Evolutionary conservation across 2,888 invertebrate genomes (phyloP).

Genomic region (Ceriagrion tenellum): DNA sequence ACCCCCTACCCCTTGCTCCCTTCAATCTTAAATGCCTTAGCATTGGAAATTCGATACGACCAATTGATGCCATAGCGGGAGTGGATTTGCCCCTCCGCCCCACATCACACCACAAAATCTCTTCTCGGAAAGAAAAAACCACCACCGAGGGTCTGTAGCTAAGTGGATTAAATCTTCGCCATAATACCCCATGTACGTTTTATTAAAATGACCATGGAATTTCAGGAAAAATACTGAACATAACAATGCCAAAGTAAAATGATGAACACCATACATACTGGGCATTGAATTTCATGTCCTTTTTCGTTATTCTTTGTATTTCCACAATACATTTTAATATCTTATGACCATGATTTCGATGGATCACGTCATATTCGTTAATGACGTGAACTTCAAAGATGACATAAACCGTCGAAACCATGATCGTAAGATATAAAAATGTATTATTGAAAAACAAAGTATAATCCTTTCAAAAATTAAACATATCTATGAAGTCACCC

Average conservation of each 20-base stretch:
- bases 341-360: no score
- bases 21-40: background rate
- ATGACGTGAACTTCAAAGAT: no score
- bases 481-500: no score
- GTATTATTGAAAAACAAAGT: no score
- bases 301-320: no score
- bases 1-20: no score
- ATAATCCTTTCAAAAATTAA: no score
- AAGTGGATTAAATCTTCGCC: background rate
- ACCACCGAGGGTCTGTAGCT: background rate
- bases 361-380: no score
- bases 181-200: background rate
- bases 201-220: background rate
- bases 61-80: background rate
- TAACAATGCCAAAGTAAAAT: background rate
- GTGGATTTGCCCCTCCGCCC: background rate
- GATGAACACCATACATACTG: background rate
- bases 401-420: no score
- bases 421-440: no score
- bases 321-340: no score
- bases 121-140: background rate
- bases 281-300: background rate
- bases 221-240: background rate
- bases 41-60: slow-evolving; percentile 14
- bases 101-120: background rate